Conservation (phyloP, 2,113 vertebrate species). For the Artemisiospiza belli region DNA sequence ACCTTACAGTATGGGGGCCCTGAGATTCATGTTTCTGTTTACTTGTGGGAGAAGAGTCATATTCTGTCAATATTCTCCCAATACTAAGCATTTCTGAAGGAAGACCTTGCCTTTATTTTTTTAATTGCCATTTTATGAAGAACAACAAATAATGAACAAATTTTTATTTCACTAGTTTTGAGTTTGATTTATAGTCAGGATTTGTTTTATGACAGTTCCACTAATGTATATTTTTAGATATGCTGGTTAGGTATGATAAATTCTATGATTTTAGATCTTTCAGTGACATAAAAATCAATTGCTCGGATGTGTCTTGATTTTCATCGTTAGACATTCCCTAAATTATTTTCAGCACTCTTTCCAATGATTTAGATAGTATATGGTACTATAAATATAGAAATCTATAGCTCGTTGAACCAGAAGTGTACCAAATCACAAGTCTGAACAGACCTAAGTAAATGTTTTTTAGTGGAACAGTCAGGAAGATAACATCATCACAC, state of each 20-base stretch:
- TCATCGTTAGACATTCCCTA: background rate
- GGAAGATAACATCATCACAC: background rate
- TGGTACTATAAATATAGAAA: background rate
- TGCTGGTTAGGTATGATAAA: background rate
- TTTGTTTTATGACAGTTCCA: background rate
- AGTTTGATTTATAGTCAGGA: conserved; percentile 41
- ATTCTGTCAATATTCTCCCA: conserved; percentile 34
- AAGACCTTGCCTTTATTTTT: background rate
- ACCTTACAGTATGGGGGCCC: background rate
- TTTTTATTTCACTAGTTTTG: conserved; percentile 9
- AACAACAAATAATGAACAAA: conserved; percentile 3
- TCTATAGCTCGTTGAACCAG: background rate
- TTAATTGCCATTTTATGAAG: background rate
- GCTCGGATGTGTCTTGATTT: background rate
- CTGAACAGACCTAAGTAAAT: background rate
- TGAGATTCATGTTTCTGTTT: background rate
- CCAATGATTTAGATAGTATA: background rate
- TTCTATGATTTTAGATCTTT: background rate
- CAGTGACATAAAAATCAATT: background rate
- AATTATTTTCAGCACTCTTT: background rate
- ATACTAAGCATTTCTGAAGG: conserved; percentile 44
- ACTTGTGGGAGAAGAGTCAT: conserved; percentile 5
- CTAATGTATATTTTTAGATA: background rate
- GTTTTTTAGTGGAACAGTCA: background rate
- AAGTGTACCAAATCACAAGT: background rate